Base-by-base conservation (phyloP, 2,113 vertebrate species). In the Plestiodon gilberti region DNA sequence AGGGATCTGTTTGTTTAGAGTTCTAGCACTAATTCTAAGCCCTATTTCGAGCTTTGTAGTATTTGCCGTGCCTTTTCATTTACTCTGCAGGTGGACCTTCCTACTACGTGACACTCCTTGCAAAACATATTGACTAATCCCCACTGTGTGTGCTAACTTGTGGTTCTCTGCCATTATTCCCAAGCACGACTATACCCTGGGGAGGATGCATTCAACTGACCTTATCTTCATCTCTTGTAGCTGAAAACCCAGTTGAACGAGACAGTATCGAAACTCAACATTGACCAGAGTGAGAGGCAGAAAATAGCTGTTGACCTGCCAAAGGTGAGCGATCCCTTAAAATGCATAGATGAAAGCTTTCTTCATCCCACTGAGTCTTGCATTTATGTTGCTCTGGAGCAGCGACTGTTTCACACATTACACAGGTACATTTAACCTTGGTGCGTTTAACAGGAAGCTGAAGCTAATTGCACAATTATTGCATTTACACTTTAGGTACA, bases 171-270 rank as follows among this genome's bases (percentile, higher is more conserved):
- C 13, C 17, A 28, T 80, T 79, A 14, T 85, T 93, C 85, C 55
- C 55, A 57, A 85, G 87, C 85, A 2, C 89, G 81, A 78, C 87
- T 78, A 87, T 92, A 88, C 89, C 87, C 86, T 52, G 1, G 86
- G 78, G 89, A 89, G 82, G 33, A 69, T 90, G 0, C 35, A 38
- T 78, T 48, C 43, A 48, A 5, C 43, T 48, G 43, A 8, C 30
- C 2, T 89, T 85, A 18, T 25, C 17, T 92, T 93, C 76, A n/a
- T 93, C 0, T 95, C 88, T 97, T 97, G 59, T 94, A 99, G 99
- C 95, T 99, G 93, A 99, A 99, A 97, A 97, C 96, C 3, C 98
- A 98, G 94, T 96, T 99, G 88, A 98, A 96, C 0, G 95, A 98
- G 95, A 99, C 98, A 11, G 91, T 97, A 86, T 96, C 95, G 75